Conservation (phyloP, 2,113 vertebrate genomes). For the Deroptyus accipitrinus region DNA sequence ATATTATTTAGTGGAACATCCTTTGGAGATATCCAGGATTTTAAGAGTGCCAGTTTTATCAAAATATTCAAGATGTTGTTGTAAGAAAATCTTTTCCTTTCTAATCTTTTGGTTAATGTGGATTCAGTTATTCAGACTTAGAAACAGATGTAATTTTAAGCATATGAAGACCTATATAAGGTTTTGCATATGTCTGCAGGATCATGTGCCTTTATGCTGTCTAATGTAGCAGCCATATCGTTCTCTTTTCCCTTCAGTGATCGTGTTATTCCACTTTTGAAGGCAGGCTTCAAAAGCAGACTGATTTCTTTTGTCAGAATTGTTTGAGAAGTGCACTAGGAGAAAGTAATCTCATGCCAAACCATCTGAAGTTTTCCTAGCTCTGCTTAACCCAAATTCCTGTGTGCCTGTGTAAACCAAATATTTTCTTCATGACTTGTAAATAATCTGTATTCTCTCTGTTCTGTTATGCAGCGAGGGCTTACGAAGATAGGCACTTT, state of each 20-base stretch:
- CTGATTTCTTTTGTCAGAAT: neutral
- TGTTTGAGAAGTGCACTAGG: neutral
- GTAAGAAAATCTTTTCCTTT: neutral
- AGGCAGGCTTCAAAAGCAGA: neutral
- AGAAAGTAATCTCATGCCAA: neutral
- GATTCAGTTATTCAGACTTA: neutral
- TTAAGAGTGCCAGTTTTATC: neutral
- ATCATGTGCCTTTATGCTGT: neutral
- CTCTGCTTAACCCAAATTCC: neutral
- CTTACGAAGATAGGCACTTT: neutral
- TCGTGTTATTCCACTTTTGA: neutral
- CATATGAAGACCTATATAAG: neutral
- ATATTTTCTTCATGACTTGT: neutral
- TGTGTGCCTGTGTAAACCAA: neutral
- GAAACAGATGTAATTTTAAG: neutral
- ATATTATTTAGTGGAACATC: neutral
- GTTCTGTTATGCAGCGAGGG: neutral
- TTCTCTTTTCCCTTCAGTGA: neutral
- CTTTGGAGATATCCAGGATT: neutral
- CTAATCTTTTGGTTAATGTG: neutral
- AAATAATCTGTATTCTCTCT: neutral
- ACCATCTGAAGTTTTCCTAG: neutral
- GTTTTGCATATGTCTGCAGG: constrained; percentile 25
- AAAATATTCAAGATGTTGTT: neutral
- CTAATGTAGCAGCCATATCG: neutral